A percentile compares a stretch with the other conserved stretches of the same genome.
phyloP scores from a whole-genome alignment of 2,113 vertebrate genomes.

The Gracilinanus agilis region DNA sequence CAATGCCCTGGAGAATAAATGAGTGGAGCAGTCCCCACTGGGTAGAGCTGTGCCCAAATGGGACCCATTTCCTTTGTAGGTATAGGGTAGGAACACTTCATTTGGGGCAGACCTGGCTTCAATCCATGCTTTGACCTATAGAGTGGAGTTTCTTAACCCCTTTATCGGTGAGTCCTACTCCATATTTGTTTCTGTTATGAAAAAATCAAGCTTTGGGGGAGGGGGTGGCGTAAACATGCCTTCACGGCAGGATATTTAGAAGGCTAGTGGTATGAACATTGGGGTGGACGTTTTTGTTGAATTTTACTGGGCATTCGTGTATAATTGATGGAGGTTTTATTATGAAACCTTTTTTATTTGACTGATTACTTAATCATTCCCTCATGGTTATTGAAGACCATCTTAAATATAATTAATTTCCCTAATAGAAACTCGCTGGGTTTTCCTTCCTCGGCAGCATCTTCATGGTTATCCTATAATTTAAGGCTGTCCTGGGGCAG shows the following conservation, averaged over 20 bases:
- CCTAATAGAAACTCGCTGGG: constrained; percentile 80
- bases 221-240: neutral
- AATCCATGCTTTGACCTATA: neutral
- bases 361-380: constrained; percentile 83
- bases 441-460: constrained; percentile 77
- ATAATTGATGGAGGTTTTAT: constrained; percentile 82
- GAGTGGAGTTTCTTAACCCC: neutral
- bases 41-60: neutral
- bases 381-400: constrained; percentile 82
- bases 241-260: neutral
- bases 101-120: neutral
- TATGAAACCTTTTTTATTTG: constrained; percentile 82
- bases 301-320: constrained; percentile 79
- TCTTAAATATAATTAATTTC: constrained; percentile 83
- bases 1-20: neutral
- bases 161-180: neutral
- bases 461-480: constrained; percentile 81
- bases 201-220: neutral
- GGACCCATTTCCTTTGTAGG: neutral
- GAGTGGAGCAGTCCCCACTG: neutral
- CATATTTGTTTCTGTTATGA: neutral
- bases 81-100: neutral
- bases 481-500: constrained; percentile 81
- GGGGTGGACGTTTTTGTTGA: constrained; percentile 70
- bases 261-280: neutral